Evolutionary conservation across 2,888 invertebrate species (phyloP).

Genomic region (Hypolimnas misippus): DNA sequence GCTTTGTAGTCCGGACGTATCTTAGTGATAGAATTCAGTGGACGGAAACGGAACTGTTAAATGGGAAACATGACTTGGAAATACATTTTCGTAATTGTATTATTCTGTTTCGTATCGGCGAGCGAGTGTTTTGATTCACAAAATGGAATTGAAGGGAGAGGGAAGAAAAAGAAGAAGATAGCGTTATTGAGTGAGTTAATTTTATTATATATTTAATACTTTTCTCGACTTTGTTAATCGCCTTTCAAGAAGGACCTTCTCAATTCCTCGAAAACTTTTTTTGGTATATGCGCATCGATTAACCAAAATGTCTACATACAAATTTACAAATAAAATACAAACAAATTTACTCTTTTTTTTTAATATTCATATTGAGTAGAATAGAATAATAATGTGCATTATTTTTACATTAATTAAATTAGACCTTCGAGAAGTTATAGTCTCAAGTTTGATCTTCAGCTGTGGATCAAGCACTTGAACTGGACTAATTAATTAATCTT

Average conservation of each 20-base stretch:
- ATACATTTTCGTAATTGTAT: background rate
- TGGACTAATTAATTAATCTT: conserved; percentile 23
- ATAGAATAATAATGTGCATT: background rate
- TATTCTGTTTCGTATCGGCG: conserved; percentile 36
- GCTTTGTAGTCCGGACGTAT: too few relatives aligned
- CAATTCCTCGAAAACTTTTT: too few relatives aligned
- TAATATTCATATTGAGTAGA: too few relatives aligned
- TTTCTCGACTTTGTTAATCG: background rate
- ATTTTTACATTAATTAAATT: background rate
- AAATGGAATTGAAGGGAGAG: conserved; percentile 60
- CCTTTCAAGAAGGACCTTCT: too few relatives aligned
- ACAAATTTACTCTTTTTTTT: too few relatives aligned
- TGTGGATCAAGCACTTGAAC: background rate
- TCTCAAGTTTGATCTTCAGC: conserved; percentile 1
- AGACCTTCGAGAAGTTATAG: conserved; percentile 12
- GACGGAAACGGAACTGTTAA: background rate
- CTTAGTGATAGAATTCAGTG: too few relatives aligned
- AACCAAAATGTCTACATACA: too few relatives aligned
- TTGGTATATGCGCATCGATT: too few relatives aligned
- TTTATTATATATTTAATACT: background rate
- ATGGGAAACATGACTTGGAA: background rate
- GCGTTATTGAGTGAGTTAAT: conserved; percentile 68
- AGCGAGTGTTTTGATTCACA: conserved; percentile 50
- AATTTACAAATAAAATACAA: too few relatives aligned
- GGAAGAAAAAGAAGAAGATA: conserved; percentile 71